phyloP scores from a whole-genome alignment of 64 coral and sea anemone genomes.

The Porites lutea region DNA sequence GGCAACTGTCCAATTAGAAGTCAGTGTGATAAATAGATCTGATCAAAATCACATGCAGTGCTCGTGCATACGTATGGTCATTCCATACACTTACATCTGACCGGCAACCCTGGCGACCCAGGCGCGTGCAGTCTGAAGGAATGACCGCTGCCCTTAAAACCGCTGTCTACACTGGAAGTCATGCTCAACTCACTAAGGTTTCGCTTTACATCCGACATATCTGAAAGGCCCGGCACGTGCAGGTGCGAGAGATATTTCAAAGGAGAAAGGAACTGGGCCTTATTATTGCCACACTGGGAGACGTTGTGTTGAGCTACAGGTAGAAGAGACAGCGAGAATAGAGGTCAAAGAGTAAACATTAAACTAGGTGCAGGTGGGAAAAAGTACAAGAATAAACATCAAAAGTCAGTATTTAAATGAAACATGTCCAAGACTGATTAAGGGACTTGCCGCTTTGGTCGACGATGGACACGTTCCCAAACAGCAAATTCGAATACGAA shows the following conservation, averaged over 20 bases:
- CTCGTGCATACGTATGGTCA: conserved; percentile 33
- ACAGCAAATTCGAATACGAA: too few relatives aligned
- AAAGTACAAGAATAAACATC: background rate
- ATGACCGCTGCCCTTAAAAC: conserved; percentile 67
- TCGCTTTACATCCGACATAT: conserved; percentile 39
- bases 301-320: conserved; percentile 60
- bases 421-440: too few relatives aligned
- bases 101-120: conserved; percentile 16
- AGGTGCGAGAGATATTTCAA: conserved; percentile 64
- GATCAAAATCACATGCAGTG: conserved; percentile 29
- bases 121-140: conserved; percentile 43
- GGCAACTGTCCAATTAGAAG: background rate
- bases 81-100: conserved; percentile 50
- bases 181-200: conserved; percentile 72
- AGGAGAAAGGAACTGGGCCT: conserved; percentile 58
- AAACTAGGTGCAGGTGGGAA: background rate
- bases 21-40: background rate
- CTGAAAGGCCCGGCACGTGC: conserved; percentile 53
- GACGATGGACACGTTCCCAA: too few relatives aligned
- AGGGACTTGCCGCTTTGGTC: too few relatives aligned
- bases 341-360: background rate
- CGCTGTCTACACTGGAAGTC: conserved; percentile 72
- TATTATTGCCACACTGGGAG: conserved; percentile 43
- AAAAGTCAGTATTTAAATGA: too few relatives aligned
- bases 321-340: conserved; percentile 37